Conservation (phyloP, 2,888 invertebrate genomes). For the Dermolepida albohirtum region DNA sequence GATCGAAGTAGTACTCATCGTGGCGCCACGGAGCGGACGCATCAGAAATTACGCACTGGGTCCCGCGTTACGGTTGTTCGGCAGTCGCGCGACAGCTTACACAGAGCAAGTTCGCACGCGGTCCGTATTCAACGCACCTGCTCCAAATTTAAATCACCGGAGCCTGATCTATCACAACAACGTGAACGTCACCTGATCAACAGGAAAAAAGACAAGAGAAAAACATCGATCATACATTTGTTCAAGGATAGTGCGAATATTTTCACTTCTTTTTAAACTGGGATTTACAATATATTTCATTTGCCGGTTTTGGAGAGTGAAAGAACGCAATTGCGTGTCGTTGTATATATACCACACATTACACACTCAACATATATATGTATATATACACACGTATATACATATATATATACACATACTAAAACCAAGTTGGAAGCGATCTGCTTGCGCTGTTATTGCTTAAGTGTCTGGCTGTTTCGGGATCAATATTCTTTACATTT, state of each 20-base stretch:
- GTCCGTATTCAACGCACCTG: slow-evolving; percentile 47
- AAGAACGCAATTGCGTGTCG: slow-evolving; percentile 34
- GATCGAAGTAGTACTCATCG: slow-evolving; percentile 58
- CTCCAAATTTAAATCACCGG: slow-evolving; percentile 49
- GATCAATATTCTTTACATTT: slow-evolving; percentile 47
- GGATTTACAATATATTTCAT: slow-evolving; percentile 30
- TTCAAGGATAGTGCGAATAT: slow-evolving; percentile 30
- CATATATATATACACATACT: slow-evolving; percentile 29
- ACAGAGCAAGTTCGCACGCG: slow-evolving; percentile 40
- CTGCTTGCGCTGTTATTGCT: slow-evolving; percentile 43
- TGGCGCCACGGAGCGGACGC: slow-evolving; percentile 56
- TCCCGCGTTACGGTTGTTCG: slow-evolving; percentile 45
- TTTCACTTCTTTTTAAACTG: slow-evolving; percentile 12
- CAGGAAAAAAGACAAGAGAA: slow-evolving; percentile 20
- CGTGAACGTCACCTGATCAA: slow-evolving; percentile 35
- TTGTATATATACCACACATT: slow-evolving; percentile 29
- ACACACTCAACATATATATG: slow-evolving; percentile 17
- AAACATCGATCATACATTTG: slow-evolving; percentile 19
- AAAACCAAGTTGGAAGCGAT: slow-evolving; percentile 35
- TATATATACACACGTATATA: slow-evolving; percentile 4
- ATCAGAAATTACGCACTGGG: slow-evolving; percentile 50
- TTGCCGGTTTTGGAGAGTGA: slow-evolving; percentile 31
- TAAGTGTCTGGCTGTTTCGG: slow-evolving; percentile 48
- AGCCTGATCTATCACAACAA: slow-evolving; percentile 42
- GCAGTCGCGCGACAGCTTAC: slow-evolving; percentile 60